Evolutionary conservation across 2,888 invertebrate species (phyloP), one percentile per base, ranked within the genome.

Genomic region (Drosophila sordidapex): DNA sequence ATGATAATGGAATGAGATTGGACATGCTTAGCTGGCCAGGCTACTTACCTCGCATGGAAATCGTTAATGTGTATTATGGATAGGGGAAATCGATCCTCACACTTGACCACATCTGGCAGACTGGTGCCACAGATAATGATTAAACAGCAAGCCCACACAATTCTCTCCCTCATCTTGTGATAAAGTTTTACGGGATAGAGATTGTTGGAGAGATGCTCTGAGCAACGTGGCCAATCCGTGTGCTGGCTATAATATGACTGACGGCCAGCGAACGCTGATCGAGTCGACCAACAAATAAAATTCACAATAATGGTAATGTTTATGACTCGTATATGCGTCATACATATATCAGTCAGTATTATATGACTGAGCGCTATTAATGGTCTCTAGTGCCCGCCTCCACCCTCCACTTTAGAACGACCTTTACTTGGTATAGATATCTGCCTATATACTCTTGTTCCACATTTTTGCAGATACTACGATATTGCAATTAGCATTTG

Each of bases 41-140:
- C 21, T n/a, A 67, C 69, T 83, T 85, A 90, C 93, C 93, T 92
- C 70, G 93, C 93, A 74, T 93, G 93, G 65, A 93, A 91, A 76
- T 93, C 93, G 76, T 93, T 93, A 21, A 93, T 91, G 66, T 93
- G 93, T 67, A 93, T 92, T 15, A 93, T 91, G 52, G 93, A 90
- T 40, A 93, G 36, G 4, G 92, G 92, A 84, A 92, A 93, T 8
- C 87, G 56, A 51, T 91, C 87, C 11, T 69, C 66, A 2, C 61
- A 71, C 6, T n/a, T n/a, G 11, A 72, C 74, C 7, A 15, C 21
- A 25, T 13, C 59, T 35, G 51, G n/a, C 7, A 33, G 18, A 2
- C 33, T 51, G 29, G 35, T 25, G 27, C 51, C 49, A 54, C 10
- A 27, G n/a, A 54, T 21, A 11, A 51, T 10, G 6, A 70, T 25